Evolutionary conservation across 35 echinoderm and acorn worm species (phyloP).

Genomic region (Patiria miniata): DNA sequence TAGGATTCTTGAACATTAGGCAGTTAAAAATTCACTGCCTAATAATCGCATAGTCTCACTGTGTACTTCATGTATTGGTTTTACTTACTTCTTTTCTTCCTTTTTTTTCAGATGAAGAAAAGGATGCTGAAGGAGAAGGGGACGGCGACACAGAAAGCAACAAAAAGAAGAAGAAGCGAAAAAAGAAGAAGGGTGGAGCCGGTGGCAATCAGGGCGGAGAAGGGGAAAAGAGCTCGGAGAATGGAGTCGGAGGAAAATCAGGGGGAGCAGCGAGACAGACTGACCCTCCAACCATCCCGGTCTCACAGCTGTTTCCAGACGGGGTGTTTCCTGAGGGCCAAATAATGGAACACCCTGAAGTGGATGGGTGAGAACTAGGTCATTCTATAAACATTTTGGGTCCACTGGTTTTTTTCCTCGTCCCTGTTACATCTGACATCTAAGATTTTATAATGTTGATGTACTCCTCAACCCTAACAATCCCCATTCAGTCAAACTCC

Average conservation of each 20-base stretch:
- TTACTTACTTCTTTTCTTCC: no score
- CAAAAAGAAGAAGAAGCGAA: constrained; percentile 96
- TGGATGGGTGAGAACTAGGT: constrained; percentile 78
- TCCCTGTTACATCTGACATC: no score
- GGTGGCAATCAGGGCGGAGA: constrained; percentile 31
- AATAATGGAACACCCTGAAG: constrained; percentile 77
- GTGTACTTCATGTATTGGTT: no score
- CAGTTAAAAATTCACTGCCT: no score
- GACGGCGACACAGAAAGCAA: constrained; percentile 42
- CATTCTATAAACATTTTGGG: neutral
- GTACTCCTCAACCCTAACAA: no score
- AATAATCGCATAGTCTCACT: no score
- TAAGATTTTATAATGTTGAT: no score
- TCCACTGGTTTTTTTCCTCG: no score
- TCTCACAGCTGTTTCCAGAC: constrained; percentile 89
- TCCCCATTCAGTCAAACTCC: no score
- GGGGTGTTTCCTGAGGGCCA: constrained; percentile 85
- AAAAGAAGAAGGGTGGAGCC: constrained; percentile 79
- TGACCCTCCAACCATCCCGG: constrained; percentile 91
- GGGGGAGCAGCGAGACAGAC: constrained; percentile 73
- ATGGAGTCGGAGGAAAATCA: neutral
- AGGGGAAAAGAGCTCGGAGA: neutral
- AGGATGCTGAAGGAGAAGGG: constrained; percentile 65
- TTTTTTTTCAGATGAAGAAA: constrained; percentile 39
- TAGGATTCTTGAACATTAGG: no score